Conservation (phyloP, 2,888 invertebrate species). For the Thera obeliscata region DNA sequence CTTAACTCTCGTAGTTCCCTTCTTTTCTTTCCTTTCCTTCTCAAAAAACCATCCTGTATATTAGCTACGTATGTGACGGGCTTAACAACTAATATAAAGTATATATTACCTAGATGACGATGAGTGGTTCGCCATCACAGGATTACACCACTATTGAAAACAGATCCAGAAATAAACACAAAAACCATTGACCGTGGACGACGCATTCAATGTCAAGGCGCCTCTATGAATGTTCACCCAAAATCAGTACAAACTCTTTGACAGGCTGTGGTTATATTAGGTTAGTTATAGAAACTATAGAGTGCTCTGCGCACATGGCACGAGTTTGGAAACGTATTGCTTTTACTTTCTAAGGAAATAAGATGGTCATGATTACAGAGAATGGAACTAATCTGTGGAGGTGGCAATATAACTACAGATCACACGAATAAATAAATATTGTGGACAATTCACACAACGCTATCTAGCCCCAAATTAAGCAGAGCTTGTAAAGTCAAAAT, state of each 20-base stretch:
- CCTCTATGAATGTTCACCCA: not conserved
- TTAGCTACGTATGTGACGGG: no score
- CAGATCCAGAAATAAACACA: slow-evolving; percentile 10
- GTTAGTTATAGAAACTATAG: slow-evolving; percentile 2
- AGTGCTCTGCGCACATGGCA: slow-evolving; percentile 6
- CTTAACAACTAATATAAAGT: no score
- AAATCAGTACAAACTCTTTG: not conserved
- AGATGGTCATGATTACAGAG: slow-evolving; percentile 6
- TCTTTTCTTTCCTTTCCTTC: no score
- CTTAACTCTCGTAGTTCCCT: no score
- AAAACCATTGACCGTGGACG: slow-evolving; percentile 26
- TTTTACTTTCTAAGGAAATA: slow-evolving; percentile 19
- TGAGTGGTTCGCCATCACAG: not conserved
- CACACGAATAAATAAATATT: no score
- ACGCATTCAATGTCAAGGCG: slow-evolving; percentile 32
- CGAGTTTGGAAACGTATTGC: slow-evolving; percentile 7
- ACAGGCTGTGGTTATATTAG: not conserved
- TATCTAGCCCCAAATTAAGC: no score
- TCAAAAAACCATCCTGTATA: no score
- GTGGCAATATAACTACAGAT: not conserved
- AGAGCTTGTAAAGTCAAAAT: no score
- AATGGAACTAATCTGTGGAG: not conserved
- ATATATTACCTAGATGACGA: no score
- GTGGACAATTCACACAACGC: no score
- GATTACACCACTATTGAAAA: not conserved